phyloP scores from a whole-genome alignment of 2,113 vertebrate species.

The Coryphaenoides rupestris region DNA sequence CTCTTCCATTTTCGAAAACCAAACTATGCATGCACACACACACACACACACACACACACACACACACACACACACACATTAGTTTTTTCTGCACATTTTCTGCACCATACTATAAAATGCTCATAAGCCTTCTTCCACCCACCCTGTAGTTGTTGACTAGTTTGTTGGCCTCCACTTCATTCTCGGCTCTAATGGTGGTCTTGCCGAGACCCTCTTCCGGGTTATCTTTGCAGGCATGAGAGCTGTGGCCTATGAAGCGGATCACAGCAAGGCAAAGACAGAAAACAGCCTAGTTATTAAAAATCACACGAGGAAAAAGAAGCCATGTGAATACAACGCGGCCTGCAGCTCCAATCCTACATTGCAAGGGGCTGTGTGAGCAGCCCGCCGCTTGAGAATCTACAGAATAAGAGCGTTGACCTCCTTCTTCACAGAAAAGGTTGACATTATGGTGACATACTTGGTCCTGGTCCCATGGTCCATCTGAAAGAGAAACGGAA shows the following conservation, averaged over 20 bases:
- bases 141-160: slow-evolving; percentile 85
- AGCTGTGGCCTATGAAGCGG: slow-evolving; percentile 36
- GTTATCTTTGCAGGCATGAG: slow-evolving; percentile 46
- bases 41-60: slow-evolving; percentile 1
- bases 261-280: background rate
- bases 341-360: slow-evolving; percentile 6
- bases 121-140: background rate
- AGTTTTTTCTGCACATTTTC: no score
- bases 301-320: no score
- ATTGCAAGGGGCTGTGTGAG: slow-evolving; percentile 50
- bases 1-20: slow-evolving; percentile 93
- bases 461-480: slow-evolving; percentile 39
- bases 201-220: slow-evolving; percentile 68
- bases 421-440: slow-evolving; percentile 53
- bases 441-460: slow-evolving; percentile 43
- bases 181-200: slow-evolving; percentile 77
- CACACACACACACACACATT: no score
- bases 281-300: background rate
- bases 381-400: slow-evolving; percentile 22
- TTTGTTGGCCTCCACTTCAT: slow-evolving; percentile 81
- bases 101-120: no score
- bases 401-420: slow-evolving; percentile 41
- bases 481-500: slow-evolving; percentile 51
- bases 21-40: slow-evolving; percentile 69
- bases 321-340: background rate